Conservation (phyloP, 1,140 invertebrate species). For the Aphaenogaster floridana region DNA sequence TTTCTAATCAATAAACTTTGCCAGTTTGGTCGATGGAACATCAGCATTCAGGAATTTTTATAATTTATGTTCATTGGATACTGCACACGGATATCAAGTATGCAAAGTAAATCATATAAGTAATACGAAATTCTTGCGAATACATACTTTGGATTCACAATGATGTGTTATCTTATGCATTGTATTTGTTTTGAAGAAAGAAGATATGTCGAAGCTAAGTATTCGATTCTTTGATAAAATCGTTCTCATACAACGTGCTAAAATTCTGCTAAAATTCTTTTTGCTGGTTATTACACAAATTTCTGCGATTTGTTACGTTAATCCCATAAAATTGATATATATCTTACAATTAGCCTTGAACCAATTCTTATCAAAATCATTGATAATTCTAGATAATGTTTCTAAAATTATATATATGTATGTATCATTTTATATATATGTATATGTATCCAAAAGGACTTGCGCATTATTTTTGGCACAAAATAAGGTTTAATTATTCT, state of each 20-base stretch:
- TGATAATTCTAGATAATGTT: slow-evolving; percentile 29
- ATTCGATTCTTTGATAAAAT: slow-evolving; percentile 23
- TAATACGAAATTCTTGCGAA: not conserved
- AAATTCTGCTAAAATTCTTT: not conserved
- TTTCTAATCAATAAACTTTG: too few species aligned
- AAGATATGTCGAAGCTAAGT: slow-evolving; percentile 5
- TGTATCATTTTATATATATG: not conserved
- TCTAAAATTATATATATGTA: not conserved
- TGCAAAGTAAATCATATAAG: slow-evolving; percentile 18
- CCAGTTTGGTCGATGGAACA: too few species aligned
- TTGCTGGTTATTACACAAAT: not conserved
- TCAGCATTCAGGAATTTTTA: not conserved
- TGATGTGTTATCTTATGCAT: not conserved
- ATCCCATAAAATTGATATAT: slow-evolving; percentile 31
- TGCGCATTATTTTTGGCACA: not conserved
- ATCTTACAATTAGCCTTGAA: not conserved
- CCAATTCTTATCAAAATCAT: slow-evolving; percentile 23
- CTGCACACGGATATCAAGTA: not conserved
- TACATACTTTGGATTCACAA: slow-evolving; percentile 1
- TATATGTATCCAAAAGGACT: not conserved
- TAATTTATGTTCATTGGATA: slow-evolving; percentile 14
- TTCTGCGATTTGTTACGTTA: not conserved
- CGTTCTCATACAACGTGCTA: not conserved
- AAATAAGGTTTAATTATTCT: not conserved
- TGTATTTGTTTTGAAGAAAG: slow-evolving; percentile 27